Evolutionary conservation across 1,140 invertebrate species (phyloP).

Genomic region (Steinernema khuongi): DNA sequence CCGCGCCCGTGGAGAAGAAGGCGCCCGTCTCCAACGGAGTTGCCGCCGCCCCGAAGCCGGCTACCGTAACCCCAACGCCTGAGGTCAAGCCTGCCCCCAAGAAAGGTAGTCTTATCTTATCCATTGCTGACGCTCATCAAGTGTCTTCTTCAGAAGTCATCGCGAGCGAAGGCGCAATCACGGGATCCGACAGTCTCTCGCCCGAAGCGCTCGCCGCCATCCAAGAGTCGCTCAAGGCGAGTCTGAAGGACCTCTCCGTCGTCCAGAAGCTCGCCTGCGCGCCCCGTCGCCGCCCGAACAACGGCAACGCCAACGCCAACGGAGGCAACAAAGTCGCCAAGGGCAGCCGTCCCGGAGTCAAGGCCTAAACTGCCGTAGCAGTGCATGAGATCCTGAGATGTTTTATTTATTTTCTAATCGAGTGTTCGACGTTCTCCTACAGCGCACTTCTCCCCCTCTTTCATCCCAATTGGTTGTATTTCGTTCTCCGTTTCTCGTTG

Average conservation of each 20-base stretch:
- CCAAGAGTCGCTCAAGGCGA: constrained; percentile 36
- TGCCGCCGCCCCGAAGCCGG: constrained; percentile 26
- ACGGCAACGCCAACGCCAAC: constrained; percentile 1
- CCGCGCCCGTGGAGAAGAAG: not conserved
- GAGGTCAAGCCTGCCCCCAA: not conserved
- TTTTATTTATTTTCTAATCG: constrained; percentile 4
- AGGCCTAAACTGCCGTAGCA: constrained; percentile 9
- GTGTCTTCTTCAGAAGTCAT: constrained; percentile 32
- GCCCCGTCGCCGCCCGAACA: not conserved
- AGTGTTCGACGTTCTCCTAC: not conserved
- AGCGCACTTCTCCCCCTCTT: not conserved
- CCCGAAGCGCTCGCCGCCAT: constrained; percentile 52
- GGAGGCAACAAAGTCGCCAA: not conserved
- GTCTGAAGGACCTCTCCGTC: not conserved
- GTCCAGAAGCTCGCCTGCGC: not conserved
- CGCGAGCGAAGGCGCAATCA: constrained; percentile 39
- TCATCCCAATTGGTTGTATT: not conserved
- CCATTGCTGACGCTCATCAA: not conserved
- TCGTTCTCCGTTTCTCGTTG: not conserved
- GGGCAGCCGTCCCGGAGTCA: not conserved
- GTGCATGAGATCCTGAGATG: not conserved
- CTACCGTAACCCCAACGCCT: constrained; percentile 3
- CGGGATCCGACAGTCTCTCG: constrained; percentile 51
- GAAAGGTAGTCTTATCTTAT: not conserved
- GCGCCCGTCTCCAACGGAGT: not conserved